phyloP scores from a whole-genome alignment of 2,888 invertebrate species.

The Mongoloraphidia duomilia region DNA sequence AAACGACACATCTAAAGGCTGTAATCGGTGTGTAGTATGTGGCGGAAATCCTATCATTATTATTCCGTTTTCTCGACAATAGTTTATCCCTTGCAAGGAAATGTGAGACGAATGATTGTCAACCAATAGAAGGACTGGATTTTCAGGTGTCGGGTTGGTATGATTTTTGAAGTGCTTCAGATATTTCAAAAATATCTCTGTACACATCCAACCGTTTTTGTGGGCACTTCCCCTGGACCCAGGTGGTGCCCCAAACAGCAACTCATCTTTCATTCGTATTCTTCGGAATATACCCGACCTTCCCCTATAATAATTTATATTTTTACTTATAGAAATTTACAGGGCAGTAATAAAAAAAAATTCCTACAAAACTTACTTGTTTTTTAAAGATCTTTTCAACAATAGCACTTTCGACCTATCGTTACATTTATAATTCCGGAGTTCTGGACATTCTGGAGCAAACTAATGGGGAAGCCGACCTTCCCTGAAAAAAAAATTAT shows the following conservation, averaged over 20 bases:
- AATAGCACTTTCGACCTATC: no score
- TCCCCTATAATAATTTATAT: no score
- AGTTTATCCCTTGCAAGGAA: slow-evolving; percentile 15
- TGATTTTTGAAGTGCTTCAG: slow-evolving; percentile 17
- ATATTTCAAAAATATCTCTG: slow-evolving; percentile 16
- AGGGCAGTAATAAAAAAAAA: no score
- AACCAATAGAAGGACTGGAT: slow-evolving; percentile 14
- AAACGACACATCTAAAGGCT: slow-evolving; percentile 17
- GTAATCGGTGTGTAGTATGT: slow-evolving; percentile 18
- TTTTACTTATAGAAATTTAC: no score
- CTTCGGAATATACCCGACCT: slow-evolving; percentile 14
- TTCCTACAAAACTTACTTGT: no score
- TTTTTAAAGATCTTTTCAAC: no score
- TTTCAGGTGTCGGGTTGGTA: slow-evolving; percentile 11
- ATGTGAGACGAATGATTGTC: slow-evolving; percentile 17
- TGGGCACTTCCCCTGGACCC: slow-evolving; percentile 12
- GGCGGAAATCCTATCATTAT: slow-evolving; percentile 17
- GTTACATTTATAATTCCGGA: no score
- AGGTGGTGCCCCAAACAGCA: slow-evolving; percentile 15
- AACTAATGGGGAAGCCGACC: no score
- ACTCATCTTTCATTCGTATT: slow-evolving; percentile 12
- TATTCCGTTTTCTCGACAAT: slow-evolving; percentile 14
- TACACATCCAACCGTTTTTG: slow-evolving; percentile 16
- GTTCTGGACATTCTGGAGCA: no score
- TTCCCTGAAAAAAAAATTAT: no score